phyloP scores from a whole-genome alignment of 2,797 vertebrate genomes.

The Xenopus petersii region DNA sequence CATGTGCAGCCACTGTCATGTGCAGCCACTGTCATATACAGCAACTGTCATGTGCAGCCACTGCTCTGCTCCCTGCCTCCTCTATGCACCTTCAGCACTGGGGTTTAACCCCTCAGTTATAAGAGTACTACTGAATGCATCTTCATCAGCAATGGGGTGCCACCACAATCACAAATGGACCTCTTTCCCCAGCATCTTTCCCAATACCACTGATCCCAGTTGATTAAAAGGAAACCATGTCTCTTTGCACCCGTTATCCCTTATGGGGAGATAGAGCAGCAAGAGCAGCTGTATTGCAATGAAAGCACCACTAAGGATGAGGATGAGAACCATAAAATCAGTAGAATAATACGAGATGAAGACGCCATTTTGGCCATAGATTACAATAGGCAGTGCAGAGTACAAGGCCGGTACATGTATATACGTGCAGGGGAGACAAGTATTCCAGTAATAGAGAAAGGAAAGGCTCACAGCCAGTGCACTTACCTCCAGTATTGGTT shows the following conservation, averaged over 20 bases:
- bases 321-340: conserved; percentile 7
- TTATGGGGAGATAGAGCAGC: conserved; percentile 1
- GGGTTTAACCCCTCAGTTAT: conserved; percentile 30
- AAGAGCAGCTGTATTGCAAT: conserved; percentile 7
- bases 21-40: conserved; percentile 41
- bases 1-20: background rate
- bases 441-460: background rate
- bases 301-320: conserved; percentile 19
- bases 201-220: background rate
- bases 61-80: conserved; percentile 46
- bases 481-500: conserved; percentile 76
- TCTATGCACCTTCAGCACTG: conserved; percentile 40
- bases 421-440: background rate
- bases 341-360: conserved; percentile 27
- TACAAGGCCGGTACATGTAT: background rate
- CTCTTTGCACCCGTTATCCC: background rate
- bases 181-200: background rate
- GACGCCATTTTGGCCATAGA: conserved; percentile 77
- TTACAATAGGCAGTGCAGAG: conserved; percentile 57
- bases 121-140: background rate
- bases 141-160: conserved; percentile 3
- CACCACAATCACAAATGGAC: background rate
- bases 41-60: conserved; percentile 24
- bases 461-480: conserved; percentile 34
- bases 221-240: background rate